Conservation (phyloP, 2,113 vertebrate species). For the Perccottus glenii region DNA sequence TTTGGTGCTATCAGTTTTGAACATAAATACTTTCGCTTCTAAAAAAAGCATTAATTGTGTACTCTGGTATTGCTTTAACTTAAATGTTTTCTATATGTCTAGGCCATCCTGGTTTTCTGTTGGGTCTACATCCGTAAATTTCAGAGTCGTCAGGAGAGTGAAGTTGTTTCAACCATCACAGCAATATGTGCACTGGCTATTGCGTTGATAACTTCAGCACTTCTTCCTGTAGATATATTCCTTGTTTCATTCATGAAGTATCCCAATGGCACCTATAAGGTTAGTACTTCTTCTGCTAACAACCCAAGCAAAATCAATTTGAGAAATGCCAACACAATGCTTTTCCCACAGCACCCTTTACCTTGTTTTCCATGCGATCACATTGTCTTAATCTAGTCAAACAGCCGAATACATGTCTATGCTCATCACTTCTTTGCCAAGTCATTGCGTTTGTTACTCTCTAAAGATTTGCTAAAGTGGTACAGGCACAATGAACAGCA, state of each 20-base stretch:
- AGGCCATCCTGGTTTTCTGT: slow-evolving; percentile 93
- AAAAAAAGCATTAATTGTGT: neutral
- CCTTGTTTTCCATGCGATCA: slow-evolving; percentile 21
- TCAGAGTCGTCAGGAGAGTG: slow-evolving; percentile 95
- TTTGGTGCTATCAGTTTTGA: no score
- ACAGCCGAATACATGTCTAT: slow-evolving; percentile 34
- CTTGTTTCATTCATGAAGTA: slow-evolving; percentile 98
- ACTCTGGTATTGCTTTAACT: neutral
- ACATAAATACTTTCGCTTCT: neutral
- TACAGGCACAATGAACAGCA: slow-evolving; percentile 31
- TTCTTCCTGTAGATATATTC: slow-evolving; percentile 97
- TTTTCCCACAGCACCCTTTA: slow-evolving; percentile 31
- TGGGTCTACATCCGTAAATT: slow-evolving; percentile 98
- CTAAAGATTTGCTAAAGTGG: slow-evolving; percentile 27
- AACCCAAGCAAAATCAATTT: slow-evolving; percentile 22
- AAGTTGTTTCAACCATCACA: slow-evolving; percentile 95
- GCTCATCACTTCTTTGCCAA: slow-evolving; percentile 25
- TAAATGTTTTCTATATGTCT: slow-evolving; percentile 21
- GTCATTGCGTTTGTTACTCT: slow-evolving; percentile 24
- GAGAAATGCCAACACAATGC: slow-evolving; percentile 6
- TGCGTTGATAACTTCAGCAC: slow-evolving; percentile 94
- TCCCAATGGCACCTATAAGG: slow-evolving; percentile 97
- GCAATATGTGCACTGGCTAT: slow-evolving; percentile 94
- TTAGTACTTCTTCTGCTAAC: slow-evolving; percentile 62
- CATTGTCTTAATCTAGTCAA: slow-evolving; percentile 22